A percentile compares a stretch with the other conserved stretches of the same genome.
phyloP scores from a whole-genome alignment of 2,113 vertebrate genomes.

The Recurvirostra avosetta region DNA sequence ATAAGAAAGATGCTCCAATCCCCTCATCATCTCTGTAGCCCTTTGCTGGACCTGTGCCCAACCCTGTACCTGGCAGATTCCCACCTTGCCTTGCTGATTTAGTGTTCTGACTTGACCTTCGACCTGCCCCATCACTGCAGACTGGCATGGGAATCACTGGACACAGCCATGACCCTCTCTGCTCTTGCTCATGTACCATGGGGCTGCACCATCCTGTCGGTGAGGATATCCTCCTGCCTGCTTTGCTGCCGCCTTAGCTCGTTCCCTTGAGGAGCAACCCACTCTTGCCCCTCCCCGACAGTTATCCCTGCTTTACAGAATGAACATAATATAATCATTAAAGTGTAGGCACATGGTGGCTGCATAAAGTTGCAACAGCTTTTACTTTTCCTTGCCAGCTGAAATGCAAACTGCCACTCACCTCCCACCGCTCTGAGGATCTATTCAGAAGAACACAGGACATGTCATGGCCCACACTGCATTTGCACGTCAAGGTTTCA shows the following conservation, averaged over 20 bases:
- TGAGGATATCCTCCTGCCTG: neutral
- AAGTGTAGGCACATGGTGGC: neutral
- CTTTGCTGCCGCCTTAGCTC: neutral
- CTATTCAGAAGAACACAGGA: neutral
- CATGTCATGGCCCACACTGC: neutral
- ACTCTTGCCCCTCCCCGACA: neutral
- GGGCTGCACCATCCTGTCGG: neutral
- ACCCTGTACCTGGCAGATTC: neutral
- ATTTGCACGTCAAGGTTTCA: neutral
- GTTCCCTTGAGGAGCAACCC: neutral
- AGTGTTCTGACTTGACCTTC: neutral
- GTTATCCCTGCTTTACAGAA: neutral
- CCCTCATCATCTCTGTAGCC: no score
- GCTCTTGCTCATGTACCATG: rapidly evolving
- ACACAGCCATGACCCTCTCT: neutral
- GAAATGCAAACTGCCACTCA: neutral
- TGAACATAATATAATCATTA: neutral
- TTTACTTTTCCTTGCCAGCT: neutral
- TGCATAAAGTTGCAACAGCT: neutral
- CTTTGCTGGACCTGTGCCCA: neutral
- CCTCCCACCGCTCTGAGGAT: neutral
- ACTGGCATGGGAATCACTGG: neutral
- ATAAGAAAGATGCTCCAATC: no score
- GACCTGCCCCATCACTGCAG: neutral
- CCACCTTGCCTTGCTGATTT: neutral